Conservation (phyloP, 1,140 invertebrate species). For the Diorhabda carinulata region DNA sequence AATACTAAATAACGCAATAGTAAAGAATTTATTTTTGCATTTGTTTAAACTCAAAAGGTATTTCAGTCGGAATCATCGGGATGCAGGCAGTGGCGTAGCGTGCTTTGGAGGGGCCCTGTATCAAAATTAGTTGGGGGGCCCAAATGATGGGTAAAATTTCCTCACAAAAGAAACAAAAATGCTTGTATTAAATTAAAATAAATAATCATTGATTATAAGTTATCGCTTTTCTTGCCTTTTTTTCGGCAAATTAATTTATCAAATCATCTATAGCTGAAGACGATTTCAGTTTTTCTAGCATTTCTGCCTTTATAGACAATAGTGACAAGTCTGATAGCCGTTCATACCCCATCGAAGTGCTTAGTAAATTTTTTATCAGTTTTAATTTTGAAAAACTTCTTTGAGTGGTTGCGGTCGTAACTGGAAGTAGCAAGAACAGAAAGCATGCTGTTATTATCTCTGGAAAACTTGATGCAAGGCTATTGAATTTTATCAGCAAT, state of each 20-base stretch:
- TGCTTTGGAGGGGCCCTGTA: too few species aligned
- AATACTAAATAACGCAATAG: too few species aligned
- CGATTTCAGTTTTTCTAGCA: not conserved
- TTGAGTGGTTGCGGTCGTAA: conserved; percentile 36
- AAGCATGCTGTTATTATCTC: conserved; percentile 37
- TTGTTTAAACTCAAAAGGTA: too few species aligned
- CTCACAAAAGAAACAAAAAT: too few species aligned
- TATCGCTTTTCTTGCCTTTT: too few species aligned
- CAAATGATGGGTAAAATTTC: too few species aligned
- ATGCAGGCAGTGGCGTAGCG: too few species aligned
- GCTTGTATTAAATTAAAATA: too few species aligned
- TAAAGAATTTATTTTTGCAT: too few species aligned
- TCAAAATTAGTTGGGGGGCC: too few species aligned
- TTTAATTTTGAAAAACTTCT: conserved; percentile 40
- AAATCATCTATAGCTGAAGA: not conserved
- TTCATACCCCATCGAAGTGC: conserved; percentile 32
- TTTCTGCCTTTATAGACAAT: not conserved
- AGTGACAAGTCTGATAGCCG: conserved; percentile 16
- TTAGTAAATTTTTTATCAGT: conserved; percentile 36
- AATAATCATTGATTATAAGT: too few species aligned
- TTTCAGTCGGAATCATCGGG: too few species aligned
- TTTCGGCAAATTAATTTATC: not conserved
- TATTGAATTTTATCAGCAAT: conserved; percentile 40
- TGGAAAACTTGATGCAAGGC: conserved; percentile 39
- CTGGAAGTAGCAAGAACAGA: conserved; percentile 42